Conservation (phyloP, 2,113 vertebrate species). For the Crotalus tigris region DNA sequence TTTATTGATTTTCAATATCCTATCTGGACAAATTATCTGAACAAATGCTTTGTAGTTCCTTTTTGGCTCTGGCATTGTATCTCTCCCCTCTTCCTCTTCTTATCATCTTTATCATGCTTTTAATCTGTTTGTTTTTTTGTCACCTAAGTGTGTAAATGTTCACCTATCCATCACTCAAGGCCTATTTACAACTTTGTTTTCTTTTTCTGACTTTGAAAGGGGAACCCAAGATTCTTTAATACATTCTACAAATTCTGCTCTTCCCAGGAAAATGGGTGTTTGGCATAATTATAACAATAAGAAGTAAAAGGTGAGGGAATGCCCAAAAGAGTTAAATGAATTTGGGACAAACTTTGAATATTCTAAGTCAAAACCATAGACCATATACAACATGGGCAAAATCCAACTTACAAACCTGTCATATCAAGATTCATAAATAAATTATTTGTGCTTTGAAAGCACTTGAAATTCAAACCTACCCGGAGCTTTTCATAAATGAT, state of each 20-base stretch:
- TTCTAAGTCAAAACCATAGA: background rate
- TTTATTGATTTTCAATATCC: background rate
- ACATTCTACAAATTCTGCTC: background rate
- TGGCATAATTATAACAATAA: background rate
- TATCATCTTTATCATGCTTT: conserved; percentile 4
- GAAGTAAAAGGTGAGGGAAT: background rate
- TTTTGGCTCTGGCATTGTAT: background rate
- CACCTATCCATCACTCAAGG: background rate
- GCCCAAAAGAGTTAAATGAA: background rate
- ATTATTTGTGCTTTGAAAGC: background rate
- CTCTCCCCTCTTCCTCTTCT: background rate
- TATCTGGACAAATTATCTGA: background rate
- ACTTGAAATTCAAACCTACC: background rate
- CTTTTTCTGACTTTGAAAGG: background rate
- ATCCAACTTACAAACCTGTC: background rate
- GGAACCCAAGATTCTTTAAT: background rate
- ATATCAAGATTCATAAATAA: background rate
- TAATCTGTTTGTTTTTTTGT: conserved; percentile 11
- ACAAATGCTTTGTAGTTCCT: background rate
- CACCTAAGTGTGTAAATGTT: background rate
- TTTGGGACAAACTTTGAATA: background rate
- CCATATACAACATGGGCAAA: background rate
- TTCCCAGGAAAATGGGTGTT: background rate
- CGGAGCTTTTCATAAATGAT: background rate
- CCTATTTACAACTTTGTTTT: background rate